Conservation (phyloP, 2,797 vertebrate species). For the Moxostoma hubbsi region DNA sequence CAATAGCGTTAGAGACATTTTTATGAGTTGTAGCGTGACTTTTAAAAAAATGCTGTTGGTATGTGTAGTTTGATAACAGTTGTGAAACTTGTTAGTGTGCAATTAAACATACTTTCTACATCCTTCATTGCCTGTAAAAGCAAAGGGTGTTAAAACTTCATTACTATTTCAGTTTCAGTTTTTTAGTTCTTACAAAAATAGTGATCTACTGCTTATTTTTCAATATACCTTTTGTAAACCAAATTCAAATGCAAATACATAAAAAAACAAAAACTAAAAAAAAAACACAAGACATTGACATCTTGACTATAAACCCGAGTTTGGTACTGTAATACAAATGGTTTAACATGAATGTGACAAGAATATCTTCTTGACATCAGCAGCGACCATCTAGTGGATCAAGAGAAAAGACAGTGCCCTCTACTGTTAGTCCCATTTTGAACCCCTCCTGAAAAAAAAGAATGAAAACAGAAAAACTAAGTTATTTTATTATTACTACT, state of each 20-base stretch:
- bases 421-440: slow-evolving; percentile 99
- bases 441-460: slow-evolving; percentile 96
- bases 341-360: slow-evolving; percentile 66
- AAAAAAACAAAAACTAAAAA: too few relatives aligned
- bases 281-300: too few relatives aligned
- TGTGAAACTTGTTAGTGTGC: slow-evolving; percentile 69
- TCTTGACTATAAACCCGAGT: slow-evolving; percentile 71
- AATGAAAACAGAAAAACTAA: slow-evolving; percentile 4
- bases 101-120: slow-evolving; percentile 75
- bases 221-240: slow-evolving; percentile 70
- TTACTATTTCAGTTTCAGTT: not conserved
- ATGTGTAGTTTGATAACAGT: slow-evolving; percentile 43
- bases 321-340: slow-evolving; percentile 70
- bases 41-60: slow-evolving; percentile 9
- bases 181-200: slow-evolving; percentile 80
- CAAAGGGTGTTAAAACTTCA: slow-evolving; percentile 69
- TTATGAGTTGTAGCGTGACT: not conserved
- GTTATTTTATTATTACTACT: not conserved
- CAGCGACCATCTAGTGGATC: slow-evolving; percentile 93
- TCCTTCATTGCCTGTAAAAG: slow-evolving; percentile 69
- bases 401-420: slow-evolving; percentile 97
- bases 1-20: not conserved
- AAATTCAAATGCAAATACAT: slow-evolving; percentile 78
- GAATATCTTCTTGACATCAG: slow-evolving; percentile 82
- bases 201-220: slow-evolving; percentile 72